These are phyloP conservation scores for Sebastes steindachneri DNA, from an alignment of 2,797 vertebrate species.

Conservation along the genomic window DNA sequence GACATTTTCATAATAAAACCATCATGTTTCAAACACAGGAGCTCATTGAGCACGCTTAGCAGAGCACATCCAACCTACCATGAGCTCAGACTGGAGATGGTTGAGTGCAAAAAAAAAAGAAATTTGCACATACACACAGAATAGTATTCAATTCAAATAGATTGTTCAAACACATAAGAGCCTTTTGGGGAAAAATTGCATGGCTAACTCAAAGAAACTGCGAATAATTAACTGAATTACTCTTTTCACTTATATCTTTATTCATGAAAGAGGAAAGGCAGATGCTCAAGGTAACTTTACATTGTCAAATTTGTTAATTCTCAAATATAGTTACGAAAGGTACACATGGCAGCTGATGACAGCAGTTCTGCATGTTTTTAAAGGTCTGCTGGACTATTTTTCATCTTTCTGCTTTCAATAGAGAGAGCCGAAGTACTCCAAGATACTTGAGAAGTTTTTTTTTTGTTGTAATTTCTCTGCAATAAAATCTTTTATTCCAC, in stretches of 20 bases:
- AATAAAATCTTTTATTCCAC: background rate
- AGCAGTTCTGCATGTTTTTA: background rate
- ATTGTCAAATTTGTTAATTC: background rate
- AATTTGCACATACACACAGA: background rate
- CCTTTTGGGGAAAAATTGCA: background rate
- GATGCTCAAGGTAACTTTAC: background rate
- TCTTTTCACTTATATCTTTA: background rate
- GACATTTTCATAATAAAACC: constrained; percentile 70
- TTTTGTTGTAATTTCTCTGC: background rate
- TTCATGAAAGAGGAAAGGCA: background rate
- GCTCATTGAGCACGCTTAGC: background rate
- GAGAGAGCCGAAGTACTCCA: background rate
- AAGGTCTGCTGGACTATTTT: background rate
- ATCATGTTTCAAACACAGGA: constrained; percentile 25
- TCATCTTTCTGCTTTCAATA: background rate
- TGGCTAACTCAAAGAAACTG: background rate
- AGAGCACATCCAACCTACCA: background rate
- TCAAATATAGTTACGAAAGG: background rate
- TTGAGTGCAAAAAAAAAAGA: background rate
- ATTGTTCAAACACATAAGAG: background rate
- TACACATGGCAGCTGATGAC: background rate
- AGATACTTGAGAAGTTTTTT: background rate
- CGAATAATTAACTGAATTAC: background rate
- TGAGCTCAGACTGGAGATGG: constrained; percentile 1
- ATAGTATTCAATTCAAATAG: background rate